Percentiles rank a stretch among this genome's conserved stretches.
phyloP scores from a whole-genome alignment of 2,888 invertebrate species.

The Muschampia plurimacula region DNA sequence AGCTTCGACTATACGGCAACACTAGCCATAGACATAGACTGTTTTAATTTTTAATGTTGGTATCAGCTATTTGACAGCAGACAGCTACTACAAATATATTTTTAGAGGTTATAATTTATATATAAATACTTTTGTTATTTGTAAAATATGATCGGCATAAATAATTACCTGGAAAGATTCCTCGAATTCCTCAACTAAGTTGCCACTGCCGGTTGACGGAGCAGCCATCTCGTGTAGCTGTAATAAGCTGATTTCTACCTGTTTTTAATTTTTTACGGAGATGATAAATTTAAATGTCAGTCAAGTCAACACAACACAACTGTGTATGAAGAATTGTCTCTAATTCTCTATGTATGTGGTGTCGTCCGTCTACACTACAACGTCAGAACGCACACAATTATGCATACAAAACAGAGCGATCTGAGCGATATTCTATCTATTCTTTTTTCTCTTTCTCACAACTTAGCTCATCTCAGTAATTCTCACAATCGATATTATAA shows the following conservation, averaged over 20 bases:
- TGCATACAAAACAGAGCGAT: background rate
- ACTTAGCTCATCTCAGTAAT: background rate
- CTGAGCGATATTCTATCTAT: background rate
- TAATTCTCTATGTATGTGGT: background rate
- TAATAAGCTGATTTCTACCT: background rate
- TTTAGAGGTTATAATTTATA: slow-evolving; percentile 60
- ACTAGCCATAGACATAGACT: slow-evolving; percentile 61
- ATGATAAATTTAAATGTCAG: background rate
- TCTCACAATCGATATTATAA: too few species aligned
- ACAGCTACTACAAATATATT: slow-evolving; percentile 59
- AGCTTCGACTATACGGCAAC: slow-evolving; percentile 72
- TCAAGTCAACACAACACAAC: background rate
- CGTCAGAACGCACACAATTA: background rate
- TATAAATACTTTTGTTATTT: slow-evolving; percentile 40
- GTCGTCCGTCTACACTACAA: background rate
- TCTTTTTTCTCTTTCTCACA: slow-evolving; percentile 27
- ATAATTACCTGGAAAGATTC: slow-evolving; percentile 93
- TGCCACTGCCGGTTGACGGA: slow-evolving; percentile 93
- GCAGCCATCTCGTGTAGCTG: slow-evolving; percentile 84
- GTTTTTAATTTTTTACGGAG: background rate
- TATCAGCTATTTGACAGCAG: slow-evolving; percentile 68
- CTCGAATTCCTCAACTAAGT: slow-evolving; percentile 95
- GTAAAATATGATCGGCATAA: slow-evolving; percentile 11
- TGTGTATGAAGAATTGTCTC: background rate
- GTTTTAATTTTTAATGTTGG: slow-evolving; percentile 68